Evolutionary conservation across 2,113 vertebrate species (phyloP), one percentile per base, ranked within the genome.

Genomic region (Perognathus longimembris): DNA sequence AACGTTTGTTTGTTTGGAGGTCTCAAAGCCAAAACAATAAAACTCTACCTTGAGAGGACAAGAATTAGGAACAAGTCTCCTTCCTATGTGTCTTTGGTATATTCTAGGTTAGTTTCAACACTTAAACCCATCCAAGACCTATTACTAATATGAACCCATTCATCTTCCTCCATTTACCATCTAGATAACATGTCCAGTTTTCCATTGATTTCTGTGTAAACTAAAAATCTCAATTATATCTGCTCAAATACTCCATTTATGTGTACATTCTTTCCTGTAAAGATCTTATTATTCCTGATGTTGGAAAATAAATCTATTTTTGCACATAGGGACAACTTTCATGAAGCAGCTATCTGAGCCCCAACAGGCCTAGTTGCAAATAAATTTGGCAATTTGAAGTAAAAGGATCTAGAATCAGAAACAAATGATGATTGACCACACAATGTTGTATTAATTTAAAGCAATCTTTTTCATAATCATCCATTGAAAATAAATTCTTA

Each of bases 91-190:
- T 78, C 89, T 96, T 32, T 95, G 91, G 82, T 0, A 0, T 91
- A 59, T 85, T 75, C 40, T 45, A 85, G 50, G n/a, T 77, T 93
- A 77, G 85, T 95, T 95, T 88, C 96, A 84, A 97, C 81, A 88
- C 67, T 96, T 96, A 92, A 92, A 96, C 73, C 70, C 59, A 73
- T 45, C 4, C 83, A 95, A 67, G 63, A 12, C 89, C 6, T 88
- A 80, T 89, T 91, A 82, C 73, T 93, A 96, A 93, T 59, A 74
- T 78, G 45, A 45, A 12, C 45, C 92, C 67, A 88, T 89, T n/a
- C 45, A 8, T 12, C 45, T 45, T 5, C 38, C 21, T 6, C 0
- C 14, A 18, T 38, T 85, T 79, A 64, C 26, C n/a, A 32, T 96
- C 91, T 94, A 82, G 26, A 84, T 82, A 91, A 63, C 24, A 28